Base-by-base conservation (phyloP, 2,797 vertebrate species). In the Mastacembelus armatus region DNA sequence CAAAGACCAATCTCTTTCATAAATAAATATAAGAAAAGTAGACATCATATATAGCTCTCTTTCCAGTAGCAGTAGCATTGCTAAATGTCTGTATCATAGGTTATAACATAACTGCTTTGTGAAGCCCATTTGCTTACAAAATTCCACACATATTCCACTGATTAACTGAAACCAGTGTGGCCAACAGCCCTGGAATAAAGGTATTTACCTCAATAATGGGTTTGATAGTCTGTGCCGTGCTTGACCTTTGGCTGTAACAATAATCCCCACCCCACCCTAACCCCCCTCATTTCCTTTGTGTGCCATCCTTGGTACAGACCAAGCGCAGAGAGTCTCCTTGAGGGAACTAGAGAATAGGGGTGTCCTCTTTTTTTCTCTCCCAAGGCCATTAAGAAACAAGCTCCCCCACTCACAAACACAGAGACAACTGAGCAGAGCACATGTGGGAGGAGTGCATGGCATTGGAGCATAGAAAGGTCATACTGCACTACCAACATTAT, bases 1-100 rank as follows among this genome's bases (percentile, higher is more conserved):
- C 85, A 84, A 89, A 91, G 88, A 91, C 86, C 78, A 75, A 79
- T 83, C 81, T 89, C 87, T 89, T 90, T 89, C 66, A 86, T 92
- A 91, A 92, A 92, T 92, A 92, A 92, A 91, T 91, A 92, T 88
- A 83, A 75, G 78, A 90, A 91, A 91, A 90, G 91, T 88, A 88
- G 89, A 90, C 87, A 92, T 92, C 89, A 89, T 90, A 86, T 91
- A 90, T 87, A 91, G 77, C 86, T 91, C 67, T 92, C 75, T 89
- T 86, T 91, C 88, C 82, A 78, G 80, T 84, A 83, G 70, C 80
- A 84, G 77, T n/a, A 83, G 77, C 77, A 51, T 80, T 71, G 78
- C 82, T 86, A 83, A 83, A 82, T 40, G 71, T 78, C 59, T 85
- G 74, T 75, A 88, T 82, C 80, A 75, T 81, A 71, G 75, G 67